These are phyloP conservation scores for Oreocharis arfaki DNA, from an alignment of 2,113 vertebrate genomes.

Conservation along the genomic window DNA sequence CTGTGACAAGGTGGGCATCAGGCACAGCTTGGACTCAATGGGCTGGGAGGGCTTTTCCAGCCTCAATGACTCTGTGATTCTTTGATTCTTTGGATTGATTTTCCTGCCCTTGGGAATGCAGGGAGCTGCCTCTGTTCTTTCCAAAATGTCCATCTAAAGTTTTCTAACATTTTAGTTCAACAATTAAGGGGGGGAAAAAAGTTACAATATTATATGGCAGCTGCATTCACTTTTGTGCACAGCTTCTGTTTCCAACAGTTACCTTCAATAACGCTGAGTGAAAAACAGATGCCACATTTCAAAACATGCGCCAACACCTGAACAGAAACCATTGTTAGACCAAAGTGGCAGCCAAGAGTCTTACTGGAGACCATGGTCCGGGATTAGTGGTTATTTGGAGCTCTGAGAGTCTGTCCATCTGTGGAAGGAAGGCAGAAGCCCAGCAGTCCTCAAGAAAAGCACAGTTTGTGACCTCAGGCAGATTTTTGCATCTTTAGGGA, in stretches of 20 bases:
- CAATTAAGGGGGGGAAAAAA: background rate
- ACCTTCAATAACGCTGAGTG: background rate
- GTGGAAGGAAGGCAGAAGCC: background rate
- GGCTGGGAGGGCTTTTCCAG: accelerated
- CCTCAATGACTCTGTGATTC: accelerated
- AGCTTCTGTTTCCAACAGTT: background rate
- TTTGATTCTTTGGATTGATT: background rate
- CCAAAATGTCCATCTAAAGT: background rate
- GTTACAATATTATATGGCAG: background rate
- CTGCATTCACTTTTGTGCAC: background rate
- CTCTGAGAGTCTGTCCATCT: background rate
- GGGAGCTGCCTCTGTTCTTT: background rate
- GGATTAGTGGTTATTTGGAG: background rate
- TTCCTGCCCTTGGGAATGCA: background rate
- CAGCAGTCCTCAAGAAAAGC: background rate
- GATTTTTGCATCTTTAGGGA: background rate
- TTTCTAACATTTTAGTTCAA: background rate
- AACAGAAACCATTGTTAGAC: background rate
- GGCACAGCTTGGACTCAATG: accelerated
- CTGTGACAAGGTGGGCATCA: accelerated
- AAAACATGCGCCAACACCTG: background rate
- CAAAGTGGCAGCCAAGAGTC: background rate
- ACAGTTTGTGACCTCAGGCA: background rate
- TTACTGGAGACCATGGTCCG: background rate
- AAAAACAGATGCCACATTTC: background rate